Evolutionary conservation across 2,888 invertebrate species (phyloP).

Genomic region (Sesamia inferens): DNA sequence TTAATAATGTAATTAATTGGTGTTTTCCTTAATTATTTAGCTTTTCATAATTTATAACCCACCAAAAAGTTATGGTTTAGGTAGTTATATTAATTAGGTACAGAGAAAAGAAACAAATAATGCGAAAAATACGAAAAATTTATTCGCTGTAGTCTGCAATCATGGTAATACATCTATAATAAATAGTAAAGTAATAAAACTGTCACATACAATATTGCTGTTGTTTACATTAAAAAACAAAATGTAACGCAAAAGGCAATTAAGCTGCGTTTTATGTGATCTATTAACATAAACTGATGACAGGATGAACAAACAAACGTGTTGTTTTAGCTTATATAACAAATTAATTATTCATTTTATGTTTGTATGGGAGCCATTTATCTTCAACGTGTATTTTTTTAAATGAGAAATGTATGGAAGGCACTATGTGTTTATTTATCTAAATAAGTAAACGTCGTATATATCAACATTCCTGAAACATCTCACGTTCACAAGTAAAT

Average conservation of each 20-base stretch:
- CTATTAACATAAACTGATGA: constrained; percentile 65
- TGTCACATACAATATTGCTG: not conserved
- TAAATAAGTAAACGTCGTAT: constrained; percentile 36
- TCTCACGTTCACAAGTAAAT: constrained; percentile 74
- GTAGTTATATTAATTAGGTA: no score
- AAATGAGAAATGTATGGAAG: constrained; percentile 62
- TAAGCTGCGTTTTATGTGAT: constrained; percentile 50
- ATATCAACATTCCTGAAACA: constrained; percentile 75
- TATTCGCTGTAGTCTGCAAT: not conserved
- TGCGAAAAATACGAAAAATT: not conserved
- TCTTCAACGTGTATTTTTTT: constrained; percentile 64
- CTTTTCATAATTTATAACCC: not conserved
- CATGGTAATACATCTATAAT: not conserved
- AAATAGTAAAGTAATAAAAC: not conserved
- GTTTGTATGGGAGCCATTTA: constrained; percentile 66
- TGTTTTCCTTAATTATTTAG: not conserved
- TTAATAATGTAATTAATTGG: no score
- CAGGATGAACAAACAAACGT: constrained; percentile 64
- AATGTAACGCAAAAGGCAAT: constrained; percentile 31
- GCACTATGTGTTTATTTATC: constrained; percentile 66
- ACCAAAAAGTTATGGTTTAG: not conserved
- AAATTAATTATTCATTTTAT: constrained; percentile 70
- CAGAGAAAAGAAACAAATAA: no score
- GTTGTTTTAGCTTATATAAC: constrained; percentile 64
- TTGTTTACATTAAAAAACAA: constrained; percentile 26